Base-by-base conservation (phyloP, 2,797 vertebrate genomes). In the Acropternis orthonyx region DNA sequence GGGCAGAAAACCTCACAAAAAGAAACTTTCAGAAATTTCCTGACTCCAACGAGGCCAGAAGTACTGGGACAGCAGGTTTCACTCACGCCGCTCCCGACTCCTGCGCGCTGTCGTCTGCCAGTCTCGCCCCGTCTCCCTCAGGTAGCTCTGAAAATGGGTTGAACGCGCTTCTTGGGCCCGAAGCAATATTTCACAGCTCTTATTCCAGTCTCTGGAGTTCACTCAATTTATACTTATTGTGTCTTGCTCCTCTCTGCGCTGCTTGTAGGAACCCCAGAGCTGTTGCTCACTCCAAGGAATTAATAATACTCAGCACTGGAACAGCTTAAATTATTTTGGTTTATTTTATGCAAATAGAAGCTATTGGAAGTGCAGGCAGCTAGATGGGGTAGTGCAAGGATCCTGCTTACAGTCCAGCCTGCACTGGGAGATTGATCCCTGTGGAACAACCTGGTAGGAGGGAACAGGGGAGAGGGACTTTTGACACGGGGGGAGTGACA, bases 61-160 rank as follows among this genome's bases (percentile, higher is more conserved):
- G 92, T 58, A 52, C 88, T 92, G 93, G 92, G 93, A 91, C 86
- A 44, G 93, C 32, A 32, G 56, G 19, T 76, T 81, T 24, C 17
- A 14, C 80, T 54, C 62, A 3, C 1, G 36, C 76, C 3, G 46
- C 51, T 86, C 92, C 88, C 1, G 3, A 30, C 81, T 61, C 58
- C 4, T 2, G 66, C 2, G 17, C 0, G 7, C 78, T 65, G 77
- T 13, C 7, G 23, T 34, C 94, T 85, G 89, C 75, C 94, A 63
- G 71, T 44, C 78, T 69, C 82, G 12, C 48, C 84, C 94, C 6
- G 30, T 36, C 86, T 93, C 91, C 91, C 95, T 58, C 74, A 73
- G 92, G 91, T 43, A 32, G 44, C 91, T 73, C 89, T 26, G 83
- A 91, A 97, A 97, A 83, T 94, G 91, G 95, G 95, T 87, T 91